These are phyloP conservation scores for Intellagama lesueurii DNA, from an alignment of 2,797 vertebrate species.

Conservation along the genomic window DNA sequence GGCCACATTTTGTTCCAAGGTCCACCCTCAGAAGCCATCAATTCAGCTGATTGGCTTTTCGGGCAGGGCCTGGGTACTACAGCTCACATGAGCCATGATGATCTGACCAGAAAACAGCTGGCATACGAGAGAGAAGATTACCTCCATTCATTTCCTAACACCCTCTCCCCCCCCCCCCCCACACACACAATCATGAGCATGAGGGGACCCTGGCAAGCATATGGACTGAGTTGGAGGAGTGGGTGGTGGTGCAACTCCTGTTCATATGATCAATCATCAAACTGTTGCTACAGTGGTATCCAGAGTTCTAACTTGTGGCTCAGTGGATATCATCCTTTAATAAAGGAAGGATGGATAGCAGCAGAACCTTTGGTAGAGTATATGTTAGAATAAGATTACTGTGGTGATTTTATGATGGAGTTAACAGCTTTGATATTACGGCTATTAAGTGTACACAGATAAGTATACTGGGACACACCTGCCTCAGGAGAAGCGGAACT, in stretches of 20 bases:
- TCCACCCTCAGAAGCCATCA: no score
- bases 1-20: no score
- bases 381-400: background rate
- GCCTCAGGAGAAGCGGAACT: slow-evolving; percentile 15
- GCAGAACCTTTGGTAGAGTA: background rate
- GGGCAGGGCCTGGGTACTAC: no score
- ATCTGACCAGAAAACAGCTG: no score
- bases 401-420: background rate
- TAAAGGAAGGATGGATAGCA: no score
- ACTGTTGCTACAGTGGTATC: background rate
- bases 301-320: background rate
- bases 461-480: background rate
- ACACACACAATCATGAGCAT: no score
- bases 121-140: no score
- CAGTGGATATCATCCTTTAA: background rate
- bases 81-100: no score
- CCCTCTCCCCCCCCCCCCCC: no score
- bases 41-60: no score
- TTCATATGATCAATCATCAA: background rate
- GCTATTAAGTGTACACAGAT: background rate
- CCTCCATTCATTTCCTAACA: no score
- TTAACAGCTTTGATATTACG: background rate
- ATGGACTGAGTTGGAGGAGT: background rate
- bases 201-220: background rate
- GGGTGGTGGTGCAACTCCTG: background rate